These are phyloP conservation scores for Sebastes hopkinsi DNA, from an alignment of 2,797 vertebrate species.

Conservation along the genomic window DNA sequence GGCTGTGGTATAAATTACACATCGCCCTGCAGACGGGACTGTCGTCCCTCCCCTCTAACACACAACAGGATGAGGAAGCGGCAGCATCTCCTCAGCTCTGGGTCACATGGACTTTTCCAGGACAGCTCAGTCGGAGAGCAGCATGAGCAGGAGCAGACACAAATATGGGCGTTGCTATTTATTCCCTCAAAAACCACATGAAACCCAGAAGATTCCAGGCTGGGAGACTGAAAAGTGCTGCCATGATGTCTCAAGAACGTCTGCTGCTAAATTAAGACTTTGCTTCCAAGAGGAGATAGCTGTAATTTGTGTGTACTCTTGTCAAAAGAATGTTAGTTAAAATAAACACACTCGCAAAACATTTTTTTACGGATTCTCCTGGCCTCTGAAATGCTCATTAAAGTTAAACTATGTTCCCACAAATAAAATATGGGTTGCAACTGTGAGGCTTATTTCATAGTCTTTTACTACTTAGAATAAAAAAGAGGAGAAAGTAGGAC, in stretches of 20 bases:
- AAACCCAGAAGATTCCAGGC: slow-evolving; percentile 59
- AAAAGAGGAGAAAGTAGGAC: neutral
- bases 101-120: slow-evolving; percentile 73
- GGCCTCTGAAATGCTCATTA: slow-evolving; percentile 5
- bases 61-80: slow-evolving; percentile 69
- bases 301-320: neutral
- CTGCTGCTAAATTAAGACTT: slow-evolving; percentile 29
- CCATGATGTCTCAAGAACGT: slow-evolving; percentile 25
- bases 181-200: slow-evolving; percentile 58
- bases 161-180: slow-evolving; percentile 69
- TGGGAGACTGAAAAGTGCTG: slow-evolving; percentile 31
- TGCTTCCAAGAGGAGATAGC: neutral
- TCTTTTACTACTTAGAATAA: neutral
- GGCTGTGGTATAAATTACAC: slow-evolving; percentile 19
- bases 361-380: neutral
- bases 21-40: slow-evolving; percentile 3
- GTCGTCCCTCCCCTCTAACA: slow-evolving; percentile 34
- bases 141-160: slow-evolving; percentile 61
- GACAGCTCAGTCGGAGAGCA: slow-evolving; percentile 53
- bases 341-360: slow-evolving; percentile 12
- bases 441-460: neutral
- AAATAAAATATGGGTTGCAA: neutral
- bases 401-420: neutral
- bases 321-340: neutral
- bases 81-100: slow-evolving; percentile 51